Base-by-base conservation (phyloP, 2,797 vertebrate species). In the Uromys caudimaculatus region DNA sequence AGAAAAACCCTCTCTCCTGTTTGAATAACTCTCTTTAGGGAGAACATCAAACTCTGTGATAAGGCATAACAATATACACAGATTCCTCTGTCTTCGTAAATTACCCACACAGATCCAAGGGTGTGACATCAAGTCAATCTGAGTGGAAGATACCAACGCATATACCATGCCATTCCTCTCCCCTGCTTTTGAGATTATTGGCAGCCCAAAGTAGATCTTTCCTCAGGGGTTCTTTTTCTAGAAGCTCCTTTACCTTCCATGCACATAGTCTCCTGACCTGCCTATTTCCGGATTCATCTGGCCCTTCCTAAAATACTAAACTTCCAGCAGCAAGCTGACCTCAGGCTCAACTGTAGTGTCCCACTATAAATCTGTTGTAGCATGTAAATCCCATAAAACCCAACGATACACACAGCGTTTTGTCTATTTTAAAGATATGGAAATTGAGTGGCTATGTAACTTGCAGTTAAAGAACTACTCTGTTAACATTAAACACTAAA, bases 401-500 rank as follows among this genome's bases (percentile, higher is more conserved):
- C 77, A 44, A 1, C 35, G 17, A 95, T 12, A 6, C 54, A 73
- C 10, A 8, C n/a, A 38, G 77, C 62, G 77, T 79, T 85, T 47
- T 71, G 44, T 93, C 50, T 29, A 14, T 81, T 93, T 94, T 75
- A 90, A 78, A 90, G 90, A 54, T 84, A 82, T 93, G 64, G 64
- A 96, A 96, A 82, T 82, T 52, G 69, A 95, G 58, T 84, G 62
- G 8, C 44, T 64, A 67, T 79, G 56, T 79, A 83, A 95, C 71
- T 87, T 94, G 11, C 32, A 52, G 27, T 94, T 91, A 77, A 87
- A 95, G n/a, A 88, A 14, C 64, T 47, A 95, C 88, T 62, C 64
- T 29, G 78, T 90, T 95, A 87, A 87, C 58, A n/a, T 94, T 62
- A 88, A 92, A 89, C 35, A 90, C 35, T 89, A 77, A 77, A 95